Conservation (phyloP, 2,888 invertebrate species). For the Pachydiplax longipennis region DNA sequence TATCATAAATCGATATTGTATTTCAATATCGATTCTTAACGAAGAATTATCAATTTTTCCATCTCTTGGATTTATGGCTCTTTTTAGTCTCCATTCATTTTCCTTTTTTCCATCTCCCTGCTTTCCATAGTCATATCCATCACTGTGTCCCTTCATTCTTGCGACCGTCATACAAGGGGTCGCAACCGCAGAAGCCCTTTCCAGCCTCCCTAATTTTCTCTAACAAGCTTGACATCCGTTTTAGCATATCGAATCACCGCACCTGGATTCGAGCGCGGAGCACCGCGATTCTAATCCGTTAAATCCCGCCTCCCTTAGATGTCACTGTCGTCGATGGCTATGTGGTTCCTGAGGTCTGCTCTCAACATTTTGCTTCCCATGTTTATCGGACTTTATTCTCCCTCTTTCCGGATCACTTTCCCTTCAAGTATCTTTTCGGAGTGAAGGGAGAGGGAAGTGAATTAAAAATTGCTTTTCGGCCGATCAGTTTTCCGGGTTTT, state of each 20-base stretch:
- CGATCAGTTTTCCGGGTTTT: background rate
- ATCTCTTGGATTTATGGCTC: too few relatives aligned
- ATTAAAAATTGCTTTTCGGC: background rate
- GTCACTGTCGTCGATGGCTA: background rate
- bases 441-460: background rate
- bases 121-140: background rate
- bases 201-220: background rate
- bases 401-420: too few relatives aligned
- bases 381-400: too few relatives aligned
- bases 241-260: conserved; percentile 16
- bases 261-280: background rate
- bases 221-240: background rate
- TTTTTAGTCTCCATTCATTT: background rate
- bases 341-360: background rate
- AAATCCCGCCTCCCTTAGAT: background rate
- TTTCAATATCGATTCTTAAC: too few relatives aligned
- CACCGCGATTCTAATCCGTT: background rate
- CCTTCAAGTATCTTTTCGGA: background rate
- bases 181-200: too few relatives aligned
- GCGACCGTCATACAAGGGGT: too few relatives aligned
- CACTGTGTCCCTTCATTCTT: background rate
- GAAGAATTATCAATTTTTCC: too few relatives aligned
- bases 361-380: too few relatives aligned
- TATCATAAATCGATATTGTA: too few relatives aligned
- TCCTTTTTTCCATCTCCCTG: background rate